Evolutionary conservation across 1,140 invertebrate genomes (phyloP), one percentile per base, ranked within the genome.

Genomic region (Drosophila burlai): DNA sequence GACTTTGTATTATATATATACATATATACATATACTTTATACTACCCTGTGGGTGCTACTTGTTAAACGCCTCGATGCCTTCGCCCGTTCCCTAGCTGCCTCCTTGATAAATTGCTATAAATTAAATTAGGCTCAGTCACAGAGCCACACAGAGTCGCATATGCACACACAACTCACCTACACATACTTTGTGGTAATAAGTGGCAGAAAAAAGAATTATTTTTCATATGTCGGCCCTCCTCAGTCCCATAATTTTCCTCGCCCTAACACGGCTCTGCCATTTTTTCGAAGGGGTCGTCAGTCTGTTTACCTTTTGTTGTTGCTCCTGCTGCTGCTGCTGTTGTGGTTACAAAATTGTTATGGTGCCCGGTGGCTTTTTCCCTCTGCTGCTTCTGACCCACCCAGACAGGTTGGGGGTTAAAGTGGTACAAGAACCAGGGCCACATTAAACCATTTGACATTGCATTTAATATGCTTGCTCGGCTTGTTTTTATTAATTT

Each of bases 361-460:
- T 83, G 76, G 71, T 75, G 69, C 60, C 34, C 21, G 69, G 54
- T 46, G 59, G 63, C 24, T 66, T 65, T 55, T 72, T 55, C 31
- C 40, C 64, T 61, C 52, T 61, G 40, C 63, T 68, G 50, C 42
- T 54, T 21, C n/a, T 74, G 49, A 46, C 57, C 45, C 49, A 50
- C 38, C 66, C 66, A 50, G 49, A 60, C 55, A 36, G 62, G 80
- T 71, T 60, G 84, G 83, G 85, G 71, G 78, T 79, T 81, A 78
- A 71, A 46, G 59, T 24, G 36, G 8, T 29, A 61, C 54, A 38
- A 52, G 58, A 50, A 57, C 29, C 50, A 60, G 62, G 67, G 24
- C 60, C 65, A 81, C 71, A 89, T 89, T 89, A 89, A 89, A 89
- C 85, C 84, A 89, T 89, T 89, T 84, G 85, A 89, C 75, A 89